A percentile compares a stretch with the other conserved stretches of the same genome.
Conservation (phyloP, 2,113 vertebrate species). For the Sturnira hondurensis region DNA sequence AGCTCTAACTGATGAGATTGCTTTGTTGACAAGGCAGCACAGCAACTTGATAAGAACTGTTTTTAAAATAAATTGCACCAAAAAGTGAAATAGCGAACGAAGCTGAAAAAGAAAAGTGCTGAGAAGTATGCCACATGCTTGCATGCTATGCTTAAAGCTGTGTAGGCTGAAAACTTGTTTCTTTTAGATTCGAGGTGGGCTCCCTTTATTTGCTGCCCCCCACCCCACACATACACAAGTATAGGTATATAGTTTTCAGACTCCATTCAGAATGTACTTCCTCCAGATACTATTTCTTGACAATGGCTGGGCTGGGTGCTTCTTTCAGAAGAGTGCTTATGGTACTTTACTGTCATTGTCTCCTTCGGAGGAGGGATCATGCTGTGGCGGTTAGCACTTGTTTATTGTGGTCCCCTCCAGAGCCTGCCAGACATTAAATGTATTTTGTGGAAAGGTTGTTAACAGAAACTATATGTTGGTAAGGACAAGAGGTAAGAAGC, state of each 20-base stretch:
- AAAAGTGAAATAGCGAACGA: slow-evolving; percentile 54
- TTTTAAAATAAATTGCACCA: slow-evolving; percentile 57
- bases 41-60: slow-evolving; percentile 7
- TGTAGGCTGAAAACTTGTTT: neutral
- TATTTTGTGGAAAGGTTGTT: neutral
- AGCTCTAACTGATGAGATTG: slow-evolving; percentile 19
- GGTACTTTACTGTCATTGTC: neutral
- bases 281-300: neutral
- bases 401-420: neutral
- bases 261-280: neutral
- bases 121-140: neutral
- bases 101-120: slow-evolving; percentile 56
- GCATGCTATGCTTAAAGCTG: neutral
- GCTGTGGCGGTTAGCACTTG: neutral
- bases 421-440: neutral
- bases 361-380: neutral
- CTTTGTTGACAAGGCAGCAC: slow-evolving; percentile 44
- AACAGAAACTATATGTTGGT: neutral
- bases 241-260: neutral
- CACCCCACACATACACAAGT: too few species aligned
- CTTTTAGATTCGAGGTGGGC: neutral
- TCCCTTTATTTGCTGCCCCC: neutral
- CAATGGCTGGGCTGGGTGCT: neutral
- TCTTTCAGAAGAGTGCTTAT: neutral
- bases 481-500: neutral